Conservation (phyloP, 2,888 invertebrate genomes). For the Mesochorus sp. region DNA sequence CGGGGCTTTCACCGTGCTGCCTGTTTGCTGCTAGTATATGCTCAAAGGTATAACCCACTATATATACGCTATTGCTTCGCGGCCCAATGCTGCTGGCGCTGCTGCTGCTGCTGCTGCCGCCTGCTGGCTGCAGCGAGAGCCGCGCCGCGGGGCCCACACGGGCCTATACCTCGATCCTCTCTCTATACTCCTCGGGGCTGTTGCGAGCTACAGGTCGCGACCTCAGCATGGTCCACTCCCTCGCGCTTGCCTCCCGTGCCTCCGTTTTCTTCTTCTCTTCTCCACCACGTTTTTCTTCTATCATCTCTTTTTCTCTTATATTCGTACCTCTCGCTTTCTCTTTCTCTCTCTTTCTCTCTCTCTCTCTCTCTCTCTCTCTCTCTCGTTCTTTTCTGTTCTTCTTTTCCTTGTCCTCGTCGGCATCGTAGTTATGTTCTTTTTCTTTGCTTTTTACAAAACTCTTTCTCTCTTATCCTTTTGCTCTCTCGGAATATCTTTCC, state of each 20-base stretch:
- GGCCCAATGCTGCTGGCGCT: conserved; percentile 23
- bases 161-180: conserved; percentile 53
- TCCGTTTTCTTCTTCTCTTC: conserved; percentile 64
- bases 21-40: conserved; percentile 3
- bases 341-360: conserved; percentile 25
- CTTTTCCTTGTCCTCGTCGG: conserved; percentile 18
- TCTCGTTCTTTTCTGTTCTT: conserved; percentile 48
- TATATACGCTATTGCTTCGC: conserved; percentile 13
- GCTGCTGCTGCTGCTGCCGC: conserved; percentile 41
- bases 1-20: conserved; percentile 79
- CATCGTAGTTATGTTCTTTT: conserved; percentile 45
- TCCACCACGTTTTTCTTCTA: conserved; percentile 37
- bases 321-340: conserved; percentile 1
- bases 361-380: conserved; percentile 55
- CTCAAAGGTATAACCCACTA: conserved; percentile 20
- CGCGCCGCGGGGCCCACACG: conserved; percentile 40
- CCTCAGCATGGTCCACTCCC: conserved; percentile 80
- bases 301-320: conserved; percentile 13
- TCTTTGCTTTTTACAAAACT: conserved; percentile 64
- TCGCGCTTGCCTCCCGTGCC: conserved; percentile 71
- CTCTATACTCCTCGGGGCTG: conserved; percentile 60
- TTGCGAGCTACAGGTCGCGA: conserved; percentile 81
- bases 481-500: conserved; percentile 38
- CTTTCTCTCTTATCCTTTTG: conserved; percentile 52
- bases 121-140: conserved; percentile 47